These are phyloP conservation scores for Phalacrocorax carbo DNA, from an alignment of 2,113 vertebrate genomes.

Conservation along the genomic window DNA sequence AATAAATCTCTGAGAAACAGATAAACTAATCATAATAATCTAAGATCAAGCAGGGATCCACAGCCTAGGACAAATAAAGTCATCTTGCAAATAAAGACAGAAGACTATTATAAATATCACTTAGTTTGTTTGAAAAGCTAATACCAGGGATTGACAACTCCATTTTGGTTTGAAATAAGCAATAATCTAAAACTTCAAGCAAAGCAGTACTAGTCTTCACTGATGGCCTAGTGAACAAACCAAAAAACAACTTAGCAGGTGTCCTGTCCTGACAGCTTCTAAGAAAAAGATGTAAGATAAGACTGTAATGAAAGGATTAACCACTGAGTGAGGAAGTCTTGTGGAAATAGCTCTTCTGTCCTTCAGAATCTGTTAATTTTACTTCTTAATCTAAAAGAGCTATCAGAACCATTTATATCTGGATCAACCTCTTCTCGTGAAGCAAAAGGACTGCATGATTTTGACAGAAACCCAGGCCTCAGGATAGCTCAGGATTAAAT, in stretches of 20 bases:
- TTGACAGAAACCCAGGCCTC: background rate
- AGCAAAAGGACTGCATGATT: background rate
- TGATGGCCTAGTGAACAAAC: background rate
- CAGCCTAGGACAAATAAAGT: constrained; percentile 46
- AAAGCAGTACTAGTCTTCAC: background rate
- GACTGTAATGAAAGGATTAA: background rate
- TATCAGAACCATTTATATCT: background rate
- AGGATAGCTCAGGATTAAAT: background rate
- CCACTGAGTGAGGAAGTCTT: background rate
- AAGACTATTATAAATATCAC: constrained; percentile 52
- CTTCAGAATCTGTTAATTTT: background rate
- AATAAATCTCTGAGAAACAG: constrained; percentile 60
- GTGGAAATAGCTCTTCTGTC: background rate
- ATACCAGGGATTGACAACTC: background rate
- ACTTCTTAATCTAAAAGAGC: background rate
- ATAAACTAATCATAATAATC: constrained; percentile 61
- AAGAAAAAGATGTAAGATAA: background rate
- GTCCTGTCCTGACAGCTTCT: background rate
- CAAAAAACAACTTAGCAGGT: background rate
- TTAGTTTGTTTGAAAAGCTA: constrained; percentile 40
- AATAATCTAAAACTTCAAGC: background rate
- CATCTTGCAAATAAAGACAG: constrained; percentile 35
- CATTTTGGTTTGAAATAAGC: background rate
- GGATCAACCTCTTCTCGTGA: background rate
- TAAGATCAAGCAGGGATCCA: constrained; percentile 15